phyloP scores from a whole-genome alignment of 2,113 vertebrate species.

The mouse (Mus musculus) region GRCm39 chr14:122452001-122452500 shows the following conservation, averaged over 20 bases:
- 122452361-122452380: neutral
- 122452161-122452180: neutral
- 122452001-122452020: slow-evolving; percentile 76
- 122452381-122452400: neutral
- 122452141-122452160: neutral
- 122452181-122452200: neutral
- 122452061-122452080: neutral
- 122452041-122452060: slow-evolving; percentile 37
- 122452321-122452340: neutral
- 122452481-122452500: neutral
- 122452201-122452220: neutral
- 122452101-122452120: neutral
- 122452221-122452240: neutral
- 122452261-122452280: neutral
- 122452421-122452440: neutral
- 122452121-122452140: neutral
- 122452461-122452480: neutral
- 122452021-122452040: slow-evolving; percentile 52
- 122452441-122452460: too few relatives aligned
- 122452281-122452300: neutral
- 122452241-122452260: neutral
- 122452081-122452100: neutral
- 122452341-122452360: too few relatives aligned
- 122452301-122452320: neutral
- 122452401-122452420: neutral